These are phyloP conservation scores for Anastrepha obliqua DNA, from an alignment of 1,140 invertebrate species.

Conservation along the genomic window DNA sequence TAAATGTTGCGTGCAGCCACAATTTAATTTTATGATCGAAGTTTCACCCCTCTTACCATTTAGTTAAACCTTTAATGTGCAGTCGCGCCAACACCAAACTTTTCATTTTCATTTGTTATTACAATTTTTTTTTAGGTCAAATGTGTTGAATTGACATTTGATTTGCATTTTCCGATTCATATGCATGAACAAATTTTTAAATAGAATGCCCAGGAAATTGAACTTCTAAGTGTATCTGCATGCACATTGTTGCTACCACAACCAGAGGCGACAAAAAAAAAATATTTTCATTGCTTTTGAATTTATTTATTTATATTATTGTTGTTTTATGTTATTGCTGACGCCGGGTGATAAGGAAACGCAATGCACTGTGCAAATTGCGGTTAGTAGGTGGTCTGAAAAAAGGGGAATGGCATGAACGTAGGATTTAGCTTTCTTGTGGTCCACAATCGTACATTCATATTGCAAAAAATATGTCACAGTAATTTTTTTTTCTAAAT, in stretches of 20 bases:
- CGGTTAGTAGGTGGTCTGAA: constrained; percentile 39
- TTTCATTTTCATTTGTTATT: no score
- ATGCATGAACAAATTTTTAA: not conserved
- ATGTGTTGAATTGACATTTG: constrained; percentile 28
- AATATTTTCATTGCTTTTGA: not conserved
- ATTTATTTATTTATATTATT: not conserved
- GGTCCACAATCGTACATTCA: not conserved
- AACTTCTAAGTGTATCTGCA: not conserved
- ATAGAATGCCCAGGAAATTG: constrained; percentile 40
- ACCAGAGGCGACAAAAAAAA: not conserved
- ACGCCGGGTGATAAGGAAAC: constrained; percentile 26
- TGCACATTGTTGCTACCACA: not conserved
- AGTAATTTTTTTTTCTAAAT: no score
- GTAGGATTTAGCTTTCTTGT: constrained; percentile 1
- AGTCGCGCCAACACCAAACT: not conserved
- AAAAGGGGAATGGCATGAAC: not conserved
- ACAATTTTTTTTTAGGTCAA: not conserved
- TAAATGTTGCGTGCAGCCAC: constrained; percentile 36
- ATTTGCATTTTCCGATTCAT: constrained; percentile 26
- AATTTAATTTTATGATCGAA: constrained; percentile 8
- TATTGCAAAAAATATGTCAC: not conserved
- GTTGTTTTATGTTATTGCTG: not conserved
- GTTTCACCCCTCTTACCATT: not conserved
- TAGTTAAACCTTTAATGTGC: not conserved
- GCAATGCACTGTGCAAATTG: not conserved